Conservation (phyloP, 2,888 invertebrate species). For the Bellardia bayeri region DNA sequence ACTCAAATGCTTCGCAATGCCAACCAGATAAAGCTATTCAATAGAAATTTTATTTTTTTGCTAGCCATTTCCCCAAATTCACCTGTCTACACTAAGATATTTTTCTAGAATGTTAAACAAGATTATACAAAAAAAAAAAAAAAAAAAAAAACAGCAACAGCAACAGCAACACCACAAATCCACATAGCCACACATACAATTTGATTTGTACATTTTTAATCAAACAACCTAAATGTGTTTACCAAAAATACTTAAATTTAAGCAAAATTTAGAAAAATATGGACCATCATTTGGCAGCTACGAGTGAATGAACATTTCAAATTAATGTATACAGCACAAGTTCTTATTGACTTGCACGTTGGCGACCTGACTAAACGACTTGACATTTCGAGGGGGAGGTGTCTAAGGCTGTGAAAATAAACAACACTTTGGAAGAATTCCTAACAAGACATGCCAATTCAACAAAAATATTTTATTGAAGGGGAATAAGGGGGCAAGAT, state of each 20-base stretch:
- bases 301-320: neutral
- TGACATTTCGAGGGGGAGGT: neutral
- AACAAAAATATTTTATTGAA: conserved; percentile 7
- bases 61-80: neutral
- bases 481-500: neutral
- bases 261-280: neutral
- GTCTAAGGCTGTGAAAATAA: neutral
- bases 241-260: neutral
- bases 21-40: neutral
- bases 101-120: neutral
- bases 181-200: neutral
- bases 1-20: neutral
- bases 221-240: neutral
- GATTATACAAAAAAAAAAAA: neutral
- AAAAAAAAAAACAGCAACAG: neutral
- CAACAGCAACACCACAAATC: neutral
- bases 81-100: neutral
- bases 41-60: neutral
- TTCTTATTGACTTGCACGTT: neutral
- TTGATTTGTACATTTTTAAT: neutral
- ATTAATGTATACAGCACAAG: conserved; percentile 5
- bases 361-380: conserved; percentile 7
- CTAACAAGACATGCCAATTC: conserved; percentile 17
- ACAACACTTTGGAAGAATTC: conserved; percentile 23
- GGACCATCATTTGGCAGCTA: neutral